phyloP scores from a whole-genome alignment of 2,888 invertebrate species.

The Lucinisca nassula region DNA sequence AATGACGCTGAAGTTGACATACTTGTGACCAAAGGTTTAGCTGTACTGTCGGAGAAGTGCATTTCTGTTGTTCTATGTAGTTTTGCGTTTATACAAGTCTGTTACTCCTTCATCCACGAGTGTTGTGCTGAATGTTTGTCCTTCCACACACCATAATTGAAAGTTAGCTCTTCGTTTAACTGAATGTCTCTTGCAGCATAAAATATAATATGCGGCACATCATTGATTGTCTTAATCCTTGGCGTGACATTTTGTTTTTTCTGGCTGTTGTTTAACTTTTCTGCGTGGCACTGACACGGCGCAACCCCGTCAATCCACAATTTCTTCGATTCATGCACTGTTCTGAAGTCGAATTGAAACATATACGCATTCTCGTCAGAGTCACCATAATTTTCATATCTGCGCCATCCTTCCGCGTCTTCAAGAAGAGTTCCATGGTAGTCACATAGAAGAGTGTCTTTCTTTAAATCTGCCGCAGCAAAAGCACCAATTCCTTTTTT shows the following conservation, averaged over 20 bases:
- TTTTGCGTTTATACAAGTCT: not conserved
- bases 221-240: not conserved
- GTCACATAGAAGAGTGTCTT: slow-evolving; percentile 6
- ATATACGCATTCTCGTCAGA: not conserved
- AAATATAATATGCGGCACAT: not conserved
- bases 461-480: not conserved
- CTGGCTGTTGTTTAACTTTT: slow-evolving; percentile 4
- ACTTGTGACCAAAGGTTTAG: not conserved
- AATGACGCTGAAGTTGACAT: too few relatives aligned
- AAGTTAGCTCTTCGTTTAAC: not conserved
- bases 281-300: slow-evolving; percentile 13
- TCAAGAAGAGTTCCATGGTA: slow-evolving; percentile 7
- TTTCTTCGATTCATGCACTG: not conserved
- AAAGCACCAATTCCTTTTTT: not conserved
- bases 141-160: not conserved
- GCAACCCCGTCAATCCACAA: slow-evolving; percentile 6
- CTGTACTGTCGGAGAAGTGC: not conserved
- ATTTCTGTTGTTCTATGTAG: not conserved
- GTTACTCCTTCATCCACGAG: not conserved
- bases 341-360: not conserved
- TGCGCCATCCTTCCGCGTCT: not conserved
- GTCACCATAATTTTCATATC: not conserved
- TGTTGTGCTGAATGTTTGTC: not conserved
- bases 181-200: not conserved
- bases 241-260: slow-evolving; percentile 16